Base-by-base conservation (phyloP, 1,140 invertebrate genomes). In the Archivesica marissinica region DNA sequence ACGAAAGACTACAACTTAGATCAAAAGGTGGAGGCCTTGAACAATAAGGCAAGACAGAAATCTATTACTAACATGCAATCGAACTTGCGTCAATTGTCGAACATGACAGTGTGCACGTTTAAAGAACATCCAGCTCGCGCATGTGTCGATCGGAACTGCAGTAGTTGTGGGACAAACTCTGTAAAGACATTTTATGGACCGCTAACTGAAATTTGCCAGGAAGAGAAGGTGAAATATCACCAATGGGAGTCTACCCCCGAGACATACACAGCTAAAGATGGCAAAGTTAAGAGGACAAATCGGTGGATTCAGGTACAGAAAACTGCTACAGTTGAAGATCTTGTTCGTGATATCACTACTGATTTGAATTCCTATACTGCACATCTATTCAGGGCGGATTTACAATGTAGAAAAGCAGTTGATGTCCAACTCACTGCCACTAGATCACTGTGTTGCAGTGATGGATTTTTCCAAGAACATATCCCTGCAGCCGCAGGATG, bases 1-100 rank as follows among this genome's bases (percentile, higher is more conserved):
- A 64, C 25, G 0, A 86, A 86, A 28, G 50, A 80, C 44, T 86
- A 80, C 41, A 86, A 86, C 38, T n/a, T 86, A 44, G 68, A 86
- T 2, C 76, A 86, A 41, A 28, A 80, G 25, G 41, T 86, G 28
- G 23, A 64, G 17, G 52, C 66, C 20, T 15, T 86, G 15, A 86
- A 86, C 76, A 79, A 64, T 28, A 17, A 9, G 44, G 84, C 64
- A 0, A 20, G 30, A 28, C n/a, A 35, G 35, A 44, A 72, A 23
- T 41, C 52, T 56, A 1, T 38, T 23, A 50, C 0, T 23, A 47
- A 70, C 52, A 25, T 77, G 39, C 30, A 66, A 25, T 35, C 38
- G 0, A 64, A 50, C 56, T 13, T 17, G 20, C 47, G 75, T 70
- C 33, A 78, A 33, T 50, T 85, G 15, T 85, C 74, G 3, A 30